phyloP scores from a whole-genome alignment of 2,888 invertebrate genomes.

The Pseudanteris insignis region DNA sequence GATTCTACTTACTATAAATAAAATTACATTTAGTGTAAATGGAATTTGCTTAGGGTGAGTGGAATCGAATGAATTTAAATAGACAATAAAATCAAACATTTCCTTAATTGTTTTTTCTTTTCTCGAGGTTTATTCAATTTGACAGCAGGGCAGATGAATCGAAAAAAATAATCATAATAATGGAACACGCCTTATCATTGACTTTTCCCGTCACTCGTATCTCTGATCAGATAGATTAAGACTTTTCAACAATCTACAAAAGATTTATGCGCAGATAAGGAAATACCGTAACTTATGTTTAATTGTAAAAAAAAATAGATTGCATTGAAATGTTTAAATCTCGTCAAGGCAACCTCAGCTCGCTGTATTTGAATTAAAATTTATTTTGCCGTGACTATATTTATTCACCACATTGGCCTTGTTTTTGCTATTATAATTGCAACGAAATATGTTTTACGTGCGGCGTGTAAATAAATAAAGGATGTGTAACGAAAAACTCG shows the following conservation, averaged over 20 bases:
- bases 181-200: not conserved
- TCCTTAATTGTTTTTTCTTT: too few relatives aligned
- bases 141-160: not conserved
- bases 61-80: too few relatives aligned
- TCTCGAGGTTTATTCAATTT: too few relatives aligned
- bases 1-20: too few relatives aligned
- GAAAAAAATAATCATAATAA: not conserved
- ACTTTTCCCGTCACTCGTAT: not conserved
- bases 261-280: conserved; percentile 22
- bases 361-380: conserved; percentile 31
- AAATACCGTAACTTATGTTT: conserved; percentile 17
- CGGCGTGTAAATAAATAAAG: conserved; percentile 9
- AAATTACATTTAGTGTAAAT: too few relatives aligned
- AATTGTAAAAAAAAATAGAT: conserved; percentile 20
- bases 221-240: not conserved
- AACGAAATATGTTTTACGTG: conserved; percentile 21
- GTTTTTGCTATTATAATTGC: conserved; percentile 36
- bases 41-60: too few relatives aligned
- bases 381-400: conserved; percentile 36
- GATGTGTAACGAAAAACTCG: conserved; percentile 7
- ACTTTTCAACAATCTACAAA: conserved; percentile 2
- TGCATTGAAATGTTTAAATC: conserved; percentile 38
- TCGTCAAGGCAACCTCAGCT: conserved; percentile 32
- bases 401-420: conserved; percentile 36
- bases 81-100: too few relatives aligned